Evolutionary conservation across 2,113 vertebrate genomes (phyloP), one percentile per base, ranked within the genome.

Genomic region (Mastomys coucha): DNA sequence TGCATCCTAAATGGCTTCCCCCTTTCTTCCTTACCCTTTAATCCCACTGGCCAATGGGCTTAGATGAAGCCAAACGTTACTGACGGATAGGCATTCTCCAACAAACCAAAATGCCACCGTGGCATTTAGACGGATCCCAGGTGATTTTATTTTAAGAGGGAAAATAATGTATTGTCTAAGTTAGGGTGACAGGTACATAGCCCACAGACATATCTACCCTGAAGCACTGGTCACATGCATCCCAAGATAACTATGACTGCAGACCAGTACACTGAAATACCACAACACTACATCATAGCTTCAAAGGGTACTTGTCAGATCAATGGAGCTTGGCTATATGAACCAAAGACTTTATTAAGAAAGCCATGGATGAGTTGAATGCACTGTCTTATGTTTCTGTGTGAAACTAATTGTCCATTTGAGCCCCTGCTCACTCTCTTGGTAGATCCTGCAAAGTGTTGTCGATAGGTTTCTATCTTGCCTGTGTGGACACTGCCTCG

Each of bases 21-120:
- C 31, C n/a, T 88, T 94, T 84, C 88, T 70, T 90, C 88, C 17
- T 49, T 14, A 76, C 36, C 31, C 69, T 95, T 65, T 63, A 88
- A 82, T 45, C n/a, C 85, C 63, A 16, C 17, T 70, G 39, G 28
- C n/a, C 75, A 92, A 88, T 14, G 31, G 19, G 53, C 8, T 72
- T n/a, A 22, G 63, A 89, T 58, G 39, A 51, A 11, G 82, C 20
- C 49, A 93, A 96, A 81, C 63, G 63, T 89, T 45, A 94, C 19
- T 36, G 58, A 26, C 2, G 10, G 42, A 14, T 20, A 17, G 67
- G 31, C 33, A 3, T 58, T 92, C 56, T 84, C 51, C 36, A 84
- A 58, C 26, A 91, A 93, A 94, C 67, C 28, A 51, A 91, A 88
- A 76, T 7, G 73, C 42, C 14, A 78, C 26, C 33, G 73, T 22